phyloP scores from a whole-genome alignment of 2,888 invertebrate species.

The Diarsia brunnea region DNA sequence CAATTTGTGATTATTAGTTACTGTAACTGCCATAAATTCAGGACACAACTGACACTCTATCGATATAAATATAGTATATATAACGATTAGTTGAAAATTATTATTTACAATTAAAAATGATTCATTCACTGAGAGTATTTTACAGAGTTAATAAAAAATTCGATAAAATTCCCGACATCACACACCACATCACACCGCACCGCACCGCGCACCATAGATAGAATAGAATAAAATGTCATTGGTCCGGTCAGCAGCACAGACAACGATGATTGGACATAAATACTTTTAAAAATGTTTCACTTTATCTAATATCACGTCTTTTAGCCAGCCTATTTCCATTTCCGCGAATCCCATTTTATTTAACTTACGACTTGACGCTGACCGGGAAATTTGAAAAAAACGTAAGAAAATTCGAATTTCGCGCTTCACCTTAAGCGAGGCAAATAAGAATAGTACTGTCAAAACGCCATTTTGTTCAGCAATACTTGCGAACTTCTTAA shows the following conservation, averaged over 20 bases:
- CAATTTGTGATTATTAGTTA: constrained; percentile 70
- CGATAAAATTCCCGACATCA: constrained; percentile 60
- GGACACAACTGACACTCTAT: constrained; percentile 56
- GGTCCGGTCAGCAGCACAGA: constrained; percentile 10
- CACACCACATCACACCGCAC: constrained; percentile 65
- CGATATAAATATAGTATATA: constrained; percentile 22
- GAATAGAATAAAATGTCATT: constrained; percentile 32
- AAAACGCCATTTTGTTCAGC: too few species aligned
- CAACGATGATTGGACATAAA: constrained; percentile 29
- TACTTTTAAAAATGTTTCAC: constrained; percentile 7
- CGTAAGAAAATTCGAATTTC: too few species aligned
- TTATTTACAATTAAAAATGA: constrained; percentile 27
- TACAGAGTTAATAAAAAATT: constrained; percentile 44
- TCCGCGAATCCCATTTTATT: too few species aligned
- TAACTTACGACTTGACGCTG: too few species aligned
- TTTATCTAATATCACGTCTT: neutral
- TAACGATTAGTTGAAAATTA: constrained; percentile 25
- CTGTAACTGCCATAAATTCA: constrained; percentile 73
- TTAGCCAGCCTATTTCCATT: neutral
- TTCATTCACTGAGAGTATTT: constrained; percentile 45
- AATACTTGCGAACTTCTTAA: too few species aligned
- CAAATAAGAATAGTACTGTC: too few species aligned
- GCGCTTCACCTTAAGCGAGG: too few species aligned
- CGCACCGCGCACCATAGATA: constrained; percentile 61
- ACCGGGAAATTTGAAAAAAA: too few species aligned